Conservation (phyloP, 2,888 invertebrate genomes). For the Yponomeuta malinellus region DNA sequence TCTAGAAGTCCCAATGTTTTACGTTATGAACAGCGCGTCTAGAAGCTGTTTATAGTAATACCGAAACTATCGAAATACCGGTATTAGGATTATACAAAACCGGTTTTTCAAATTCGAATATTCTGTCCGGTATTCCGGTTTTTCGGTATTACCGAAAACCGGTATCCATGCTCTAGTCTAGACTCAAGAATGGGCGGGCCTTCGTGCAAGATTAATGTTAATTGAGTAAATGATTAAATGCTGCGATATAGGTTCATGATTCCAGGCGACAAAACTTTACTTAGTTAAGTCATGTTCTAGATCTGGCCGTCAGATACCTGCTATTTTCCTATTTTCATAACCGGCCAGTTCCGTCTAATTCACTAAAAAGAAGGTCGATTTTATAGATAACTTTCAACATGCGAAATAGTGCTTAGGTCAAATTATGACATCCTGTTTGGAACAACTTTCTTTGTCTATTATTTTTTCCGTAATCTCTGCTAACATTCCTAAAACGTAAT, state of each 20-base stretch:
- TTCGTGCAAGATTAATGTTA: conserved; percentile 69
- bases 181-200: conserved; percentile 34
- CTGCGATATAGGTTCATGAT: conserved; percentile 38
- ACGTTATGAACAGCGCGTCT: too few relatives aligned
- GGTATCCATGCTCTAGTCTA: too few relatives aligned
- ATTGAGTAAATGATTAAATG: conserved; percentile 59
- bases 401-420: conserved; percentile 10
- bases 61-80: too few relatives aligned
- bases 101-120: too few relatives aligned
- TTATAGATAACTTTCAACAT: conserved; percentile 7
- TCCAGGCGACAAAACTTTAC: conserved; percentile 3
- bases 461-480: conserved; percentile 1
- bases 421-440: conserved; percentile 1
- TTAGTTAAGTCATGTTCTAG: conserved; percentile 5
- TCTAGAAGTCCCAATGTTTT: too few relatives aligned
- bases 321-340: neutral
- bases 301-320: conserved; percentile 4
- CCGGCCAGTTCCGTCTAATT: conserved; percentile 4
- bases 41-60: too few relatives aligned
- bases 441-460: neutral
- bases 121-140: too few relatives aligned
- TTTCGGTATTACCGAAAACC: too few relatives aligned
- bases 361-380: conserved; percentile 7
- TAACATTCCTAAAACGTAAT: conserved; percentile 4
- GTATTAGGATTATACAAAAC: too few relatives aligned